Conservation (phyloP, 1,140 invertebrate genomes). For the Aphelenchoides besseyi region DNA sequence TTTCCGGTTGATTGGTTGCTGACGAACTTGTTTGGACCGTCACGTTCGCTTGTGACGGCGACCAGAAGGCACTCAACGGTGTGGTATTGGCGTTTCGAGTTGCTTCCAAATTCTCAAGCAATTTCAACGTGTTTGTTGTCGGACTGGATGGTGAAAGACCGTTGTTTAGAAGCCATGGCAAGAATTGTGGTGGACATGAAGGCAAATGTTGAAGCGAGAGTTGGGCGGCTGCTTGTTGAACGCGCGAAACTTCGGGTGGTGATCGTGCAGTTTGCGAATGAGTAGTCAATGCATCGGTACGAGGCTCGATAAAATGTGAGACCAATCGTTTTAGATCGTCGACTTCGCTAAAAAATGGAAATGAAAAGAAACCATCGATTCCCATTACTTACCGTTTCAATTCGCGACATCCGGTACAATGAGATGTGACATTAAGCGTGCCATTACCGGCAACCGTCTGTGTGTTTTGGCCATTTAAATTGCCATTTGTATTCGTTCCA, state of each 20-base stretch:
- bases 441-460: neutral
- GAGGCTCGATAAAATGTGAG: conserved; percentile 16
- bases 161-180: conserved; percentile 28
- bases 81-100: neutral
- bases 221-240: neutral
- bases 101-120: conserved; percentile 12
- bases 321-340: conserved; percentile 37
- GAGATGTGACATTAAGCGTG: neutral
- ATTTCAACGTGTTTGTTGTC: conserved; percentile 11
- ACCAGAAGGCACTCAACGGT: neutral
- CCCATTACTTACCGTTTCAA: conserved; percentile 9
- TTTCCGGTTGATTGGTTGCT: conserved; percentile 21
- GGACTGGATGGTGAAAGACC: conserved; percentile 11
- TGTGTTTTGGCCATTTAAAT: conserved; percentile 15
- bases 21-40: conserved; percentile 20
- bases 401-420: conserved; percentile 17
- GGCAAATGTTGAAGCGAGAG: conserved; percentile 21
- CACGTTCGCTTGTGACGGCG: neutral
- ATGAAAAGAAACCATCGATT: conserved; percentile 2
- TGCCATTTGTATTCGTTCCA: conserved; percentile 9
- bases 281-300: neutral
- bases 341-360: conserved; percentile 34
- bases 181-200: conserved; percentile 10
- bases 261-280: conserved; percentile 24
- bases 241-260: conserved; percentile 25